A percentile compares a stretch with the other conserved stretches of the same genome.
Evolutionary conservation across 1,140 invertebrate genomes (phyloP).

Genomic region (Olivierus martensii): DNA sequence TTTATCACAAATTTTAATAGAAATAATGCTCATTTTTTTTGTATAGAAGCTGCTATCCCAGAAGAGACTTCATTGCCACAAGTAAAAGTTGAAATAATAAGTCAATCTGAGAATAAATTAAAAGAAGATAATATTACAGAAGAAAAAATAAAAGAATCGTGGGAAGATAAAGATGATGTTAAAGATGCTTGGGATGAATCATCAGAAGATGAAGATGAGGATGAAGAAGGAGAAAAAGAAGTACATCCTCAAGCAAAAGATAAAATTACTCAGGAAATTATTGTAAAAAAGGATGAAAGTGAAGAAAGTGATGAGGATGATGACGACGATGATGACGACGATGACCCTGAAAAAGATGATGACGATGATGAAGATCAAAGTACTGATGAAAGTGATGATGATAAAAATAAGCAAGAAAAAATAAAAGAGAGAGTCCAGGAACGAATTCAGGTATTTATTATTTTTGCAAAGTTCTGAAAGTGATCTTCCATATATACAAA

Average conservation of each 20-base stretch:
- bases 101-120: slow-evolving; percentile 30
- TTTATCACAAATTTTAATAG: too few species aligned
- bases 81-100: slow-evolving; percentile 21
- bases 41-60: background rate
- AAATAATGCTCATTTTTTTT: too few species aligned
- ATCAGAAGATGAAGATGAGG: slow-evolving; percentile 44
- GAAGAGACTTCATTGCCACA: background rate
- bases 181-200: slow-evolving; percentile 29
- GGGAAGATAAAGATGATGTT: slow-evolving; percentile 19
- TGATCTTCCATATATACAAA: too few species aligned
- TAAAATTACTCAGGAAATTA: slow-evolving; percentile 5
- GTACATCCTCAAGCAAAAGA: slow-evolving; percentile 16
- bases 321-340: slow-evolving; percentile 7
- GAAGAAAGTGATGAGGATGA: slow-evolving; percentile 8
- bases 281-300: slow-evolving; percentile 13
- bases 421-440: slow-evolving; percentile 49
- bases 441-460: background rate
- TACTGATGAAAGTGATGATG: slow-evolving; percentile 15
- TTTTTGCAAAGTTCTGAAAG: background rate
- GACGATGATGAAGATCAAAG: slow-evolving; percentile 16
- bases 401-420: slow-evolving; percentile 47
- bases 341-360: slow-evolving; percentile 8
- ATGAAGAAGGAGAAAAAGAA: slow-evolving; percentile 8
- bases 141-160: slow-evolving; percentile 15
- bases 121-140: slow-evolving; percentile 35